phyloP scores from a whole-genome alignment of 2,888 invertebrate genomes.

The Ochropacha duplaris region DNA sequence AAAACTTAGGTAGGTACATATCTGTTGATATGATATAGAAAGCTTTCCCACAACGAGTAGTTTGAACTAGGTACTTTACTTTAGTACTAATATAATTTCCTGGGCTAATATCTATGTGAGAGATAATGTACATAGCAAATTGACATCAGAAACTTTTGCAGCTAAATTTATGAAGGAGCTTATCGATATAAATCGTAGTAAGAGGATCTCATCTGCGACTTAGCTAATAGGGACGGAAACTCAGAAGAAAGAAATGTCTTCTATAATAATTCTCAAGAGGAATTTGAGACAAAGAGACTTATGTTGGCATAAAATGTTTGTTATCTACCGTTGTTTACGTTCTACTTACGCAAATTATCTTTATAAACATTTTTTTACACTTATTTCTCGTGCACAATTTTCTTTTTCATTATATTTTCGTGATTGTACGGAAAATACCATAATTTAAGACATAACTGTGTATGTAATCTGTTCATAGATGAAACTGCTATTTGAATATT shows the following conservation, averaged over 20 bases:
- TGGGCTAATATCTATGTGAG: neutral
- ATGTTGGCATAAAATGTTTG: neutral
- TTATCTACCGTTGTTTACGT: neutral
- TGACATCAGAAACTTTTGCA: neutral
- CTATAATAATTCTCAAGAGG: constrained; percentile 1
- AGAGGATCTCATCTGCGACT: neutral
- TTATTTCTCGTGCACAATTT: neutral
- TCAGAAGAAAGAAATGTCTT: neutral
- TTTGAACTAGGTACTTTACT: no score
- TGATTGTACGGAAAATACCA: no score
- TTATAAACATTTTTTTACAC: neutral
- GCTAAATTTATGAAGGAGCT: neutral
- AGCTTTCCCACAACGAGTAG: constrained; percentile 5
- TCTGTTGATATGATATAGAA: constrained; percentile 16
- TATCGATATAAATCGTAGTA: neutral
- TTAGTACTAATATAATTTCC: constrained; percentile 9
- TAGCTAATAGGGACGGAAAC: neutral
- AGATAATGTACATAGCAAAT: neutral
- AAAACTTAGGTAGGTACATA: constrained; percentile 34
- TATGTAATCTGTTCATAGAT: constrained; percentile 20
- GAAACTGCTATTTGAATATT: constrained; percentile 36
- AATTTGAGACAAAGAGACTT: neutral
- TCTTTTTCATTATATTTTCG: neutral
- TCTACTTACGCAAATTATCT: neutral
- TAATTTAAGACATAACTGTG: neutral